Conservation (phyloP, 1,140 invertebrate genomes). For the Drosophila paulistorum region DNA sequence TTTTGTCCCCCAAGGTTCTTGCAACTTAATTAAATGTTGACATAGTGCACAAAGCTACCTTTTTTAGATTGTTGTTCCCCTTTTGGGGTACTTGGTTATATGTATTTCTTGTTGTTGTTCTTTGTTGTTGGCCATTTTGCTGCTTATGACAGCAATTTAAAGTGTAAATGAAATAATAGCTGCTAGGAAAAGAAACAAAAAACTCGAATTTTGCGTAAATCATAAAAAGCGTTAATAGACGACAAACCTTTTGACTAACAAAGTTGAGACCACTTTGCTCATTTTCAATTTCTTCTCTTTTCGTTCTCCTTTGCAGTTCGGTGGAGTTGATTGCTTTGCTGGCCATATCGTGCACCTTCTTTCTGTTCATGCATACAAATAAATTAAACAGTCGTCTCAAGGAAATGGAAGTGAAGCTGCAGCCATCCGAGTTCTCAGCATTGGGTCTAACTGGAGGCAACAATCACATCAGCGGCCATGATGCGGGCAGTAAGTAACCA, state of each 20-base stretch:
- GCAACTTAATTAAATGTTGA: constrained; percentile 77
- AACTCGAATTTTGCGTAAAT: constrained; percentile 70
- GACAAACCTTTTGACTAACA: constrained; percentile 56
- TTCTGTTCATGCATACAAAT: constrained; percentile 91
- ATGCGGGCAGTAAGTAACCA: constrained; percentile 76
- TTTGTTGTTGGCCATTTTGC: background rate
- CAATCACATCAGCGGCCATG: constrained; percentile 83
- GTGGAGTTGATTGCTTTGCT: constrained; percentile 90
- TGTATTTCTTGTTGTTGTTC: background rate
- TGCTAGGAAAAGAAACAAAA: constrained; percentile 53
- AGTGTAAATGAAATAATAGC: constrained; percentile 79
- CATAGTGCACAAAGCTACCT: constrained; percentile 57
- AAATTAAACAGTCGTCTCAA: constrained; percentile 90
- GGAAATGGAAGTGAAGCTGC: constrained; percentile 90
- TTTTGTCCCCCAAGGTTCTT: constrained; percentile 32
- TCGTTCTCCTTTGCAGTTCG: constrained; percentile 84
- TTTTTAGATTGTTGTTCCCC: constrained; percentile 1
- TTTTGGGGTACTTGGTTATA: background rate
- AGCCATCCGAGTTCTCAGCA: constrained; percentile 89
- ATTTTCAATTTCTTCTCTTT: constrained; percentile 14
- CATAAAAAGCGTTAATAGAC: constrained; percentile 71
- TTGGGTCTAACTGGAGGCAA: constrained; percentile 86
- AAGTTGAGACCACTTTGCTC: constrained; percentile 13
- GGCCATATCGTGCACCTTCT: constrained; percentile 90
- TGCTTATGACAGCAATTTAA: constrained; percentile 64